A percentile compares a stretch with the other conserved stretches of the same genome.
phyloP scores from a whole-genome alignment of 2,888 invertebrate genomes.

The Himalopsyche japonica region DNA sequence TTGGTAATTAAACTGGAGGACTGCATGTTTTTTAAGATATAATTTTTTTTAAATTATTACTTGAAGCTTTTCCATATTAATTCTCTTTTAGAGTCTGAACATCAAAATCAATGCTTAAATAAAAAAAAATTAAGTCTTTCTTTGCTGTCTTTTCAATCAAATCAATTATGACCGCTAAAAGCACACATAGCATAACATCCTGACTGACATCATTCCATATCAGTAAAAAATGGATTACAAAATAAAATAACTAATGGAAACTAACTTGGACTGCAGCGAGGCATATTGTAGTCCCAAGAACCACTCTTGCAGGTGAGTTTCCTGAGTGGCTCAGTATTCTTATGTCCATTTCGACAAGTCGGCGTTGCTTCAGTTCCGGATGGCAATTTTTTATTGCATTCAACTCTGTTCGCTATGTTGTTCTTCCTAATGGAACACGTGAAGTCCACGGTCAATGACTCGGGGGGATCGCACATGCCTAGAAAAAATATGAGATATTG shows the following conservation, averaged over 20 bases:
- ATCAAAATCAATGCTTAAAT: too few relatives aligned
- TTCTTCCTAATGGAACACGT: not conserved
- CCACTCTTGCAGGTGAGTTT: not conserved
- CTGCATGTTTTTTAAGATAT: too few relatives aligned
- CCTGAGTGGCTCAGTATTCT: not conserved
- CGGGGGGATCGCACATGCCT: not conserved
- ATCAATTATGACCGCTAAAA: too few relatives aligned
- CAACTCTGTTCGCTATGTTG: not conserved
- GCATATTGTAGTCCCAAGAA: not conserved
- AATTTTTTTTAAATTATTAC: too few relatives aligned
- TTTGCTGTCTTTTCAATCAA: too few relatives aligned
- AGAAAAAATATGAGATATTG: not conserved
- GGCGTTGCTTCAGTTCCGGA: not conserved
- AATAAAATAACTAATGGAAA: not conserved
- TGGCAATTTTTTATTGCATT: not conserved
- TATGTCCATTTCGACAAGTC: not conserved
- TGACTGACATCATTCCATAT: too few relatives aligned
- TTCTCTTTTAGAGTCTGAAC: too few relatives aligned
- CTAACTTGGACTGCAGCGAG: not conserved
- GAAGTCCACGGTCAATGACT: not conserved
- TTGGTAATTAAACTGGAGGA: too few relatives aligned
- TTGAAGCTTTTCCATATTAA: too few relatives aligned
- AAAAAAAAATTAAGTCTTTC: too few relatives aligned
- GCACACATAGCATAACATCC: too few relatives aligned
- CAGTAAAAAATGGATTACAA: too few relatives aligned